A percentile compares a stretch with the other conserved stretches of the same genome.
Evolutionary conservation across 1,140 invertebrate species (phyloP).

Genomic region (Drosophila mayri): DNA sequence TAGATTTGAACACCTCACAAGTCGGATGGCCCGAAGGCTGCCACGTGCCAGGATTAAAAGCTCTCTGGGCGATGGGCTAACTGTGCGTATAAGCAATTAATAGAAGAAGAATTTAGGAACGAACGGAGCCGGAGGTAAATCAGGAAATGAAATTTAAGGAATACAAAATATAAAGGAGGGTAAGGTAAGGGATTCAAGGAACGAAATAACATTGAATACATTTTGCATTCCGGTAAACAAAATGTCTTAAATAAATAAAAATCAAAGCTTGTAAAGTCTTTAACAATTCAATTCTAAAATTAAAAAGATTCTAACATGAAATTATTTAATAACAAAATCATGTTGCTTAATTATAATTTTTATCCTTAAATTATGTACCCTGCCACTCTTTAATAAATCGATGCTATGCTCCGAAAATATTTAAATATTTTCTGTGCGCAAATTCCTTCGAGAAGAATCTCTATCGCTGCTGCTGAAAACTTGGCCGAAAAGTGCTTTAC

Average conservation of each 20-base stretch:
- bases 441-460: slow-evolving; percentile 38
- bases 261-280: not conserved
- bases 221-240: not conserved
- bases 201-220: not conserved
- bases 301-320: too few relatives aligned
- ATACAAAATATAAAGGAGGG: not conserved
- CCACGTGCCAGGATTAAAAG: slow-evolving; percentile 54
- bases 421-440: slow-evolving; percentile 33
- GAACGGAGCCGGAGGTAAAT: not conserved
- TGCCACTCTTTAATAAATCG: slow-evolving; percentile 5
- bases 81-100: slow-evolving; percentile 48
- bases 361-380: not conserved
- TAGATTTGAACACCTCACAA: slow-evolving; percentile 34
- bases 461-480: slow-evolving; percentile 10
- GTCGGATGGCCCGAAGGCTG: slow-evolving; percentile 25
- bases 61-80: slow-evolving; percentile 30
- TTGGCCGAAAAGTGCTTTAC: slow-evolving; percentile 17
- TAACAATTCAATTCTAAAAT: not conserved
- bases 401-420: slow-evolving; percentile 6
- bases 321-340: too few relatives aligned
- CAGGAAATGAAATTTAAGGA: not conserved
- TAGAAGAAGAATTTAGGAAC: slow-evolving; percentile 18
- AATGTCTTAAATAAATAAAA: not conserved
- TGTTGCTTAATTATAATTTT: too few relatives aligned
- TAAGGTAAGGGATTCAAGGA: not conserved